phyloP scores from a whole-genome alignment of 2,888 invertebrate species.

The Heterodera filipjevi region DNA sequence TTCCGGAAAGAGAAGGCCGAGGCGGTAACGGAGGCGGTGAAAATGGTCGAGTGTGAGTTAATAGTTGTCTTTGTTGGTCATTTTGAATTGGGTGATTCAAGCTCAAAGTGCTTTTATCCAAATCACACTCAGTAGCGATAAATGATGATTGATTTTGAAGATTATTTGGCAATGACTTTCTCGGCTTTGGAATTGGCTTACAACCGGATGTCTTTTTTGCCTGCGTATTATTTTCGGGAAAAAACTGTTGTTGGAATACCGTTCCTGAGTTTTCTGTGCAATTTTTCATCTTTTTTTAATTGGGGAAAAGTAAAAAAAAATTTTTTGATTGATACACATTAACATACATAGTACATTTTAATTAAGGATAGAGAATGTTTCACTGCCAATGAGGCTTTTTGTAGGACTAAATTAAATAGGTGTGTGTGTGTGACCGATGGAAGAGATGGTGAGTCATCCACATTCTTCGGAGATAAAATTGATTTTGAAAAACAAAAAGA shows the following conservation, averaged over 20 bases:
- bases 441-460: too few relatives aligned
- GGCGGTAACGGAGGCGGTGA: slow-evolving; percentile 34
- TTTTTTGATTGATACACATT: too few relatives aligned
- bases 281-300: neutral
- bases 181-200: slow-evolving; percentile 35
- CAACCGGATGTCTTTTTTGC: neutral
- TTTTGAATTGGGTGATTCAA: neutral
- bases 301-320: too few relatives aligned
- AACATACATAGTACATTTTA: too few relatives aligned
- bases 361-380: too few relatives aligned
- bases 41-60: neutral
- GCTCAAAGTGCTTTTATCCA: neutral
- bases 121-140: neutral
- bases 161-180: slow-evolving; percentile 33
- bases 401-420: too few relatives aligned
- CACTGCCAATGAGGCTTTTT: too few relatives aligned
- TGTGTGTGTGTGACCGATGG: too few relatives aligned
- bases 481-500: too few relatives aligned
- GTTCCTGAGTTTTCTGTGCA: neutral
- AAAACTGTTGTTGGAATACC: neutral
- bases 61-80: slow-evolving; percentile 16
- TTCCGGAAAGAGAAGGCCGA: slow-evolving; percentile 27
- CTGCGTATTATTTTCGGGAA: neutral
- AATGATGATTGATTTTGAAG: neutral
- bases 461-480: too few relatives aligned